Percentiles rank a stretch among this genome's conserved stretches.
Evolutionary conservation across 2,113 vertebrate genomes (phyloP).

Genomic region (Pygoscelis antarcticus): DNA sequence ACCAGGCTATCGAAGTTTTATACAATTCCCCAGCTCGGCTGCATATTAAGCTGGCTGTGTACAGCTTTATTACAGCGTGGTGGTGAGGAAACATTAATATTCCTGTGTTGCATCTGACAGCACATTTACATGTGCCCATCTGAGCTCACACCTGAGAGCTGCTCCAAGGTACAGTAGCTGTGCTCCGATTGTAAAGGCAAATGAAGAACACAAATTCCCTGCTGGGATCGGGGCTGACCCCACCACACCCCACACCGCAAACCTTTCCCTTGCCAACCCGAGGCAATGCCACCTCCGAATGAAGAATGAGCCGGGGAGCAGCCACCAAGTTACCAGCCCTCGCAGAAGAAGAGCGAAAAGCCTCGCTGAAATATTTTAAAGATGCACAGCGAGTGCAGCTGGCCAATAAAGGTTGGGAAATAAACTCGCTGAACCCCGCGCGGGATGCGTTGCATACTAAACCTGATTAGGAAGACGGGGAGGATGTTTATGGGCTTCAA

Average conservation of each 20-base stretch:
- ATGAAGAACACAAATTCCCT: slow-evolving; percentile 85
- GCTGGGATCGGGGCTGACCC: slow-evolving; percentile 80
- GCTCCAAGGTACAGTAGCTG: slow-evolving; percentile 77
- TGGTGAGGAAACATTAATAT: slow-evolving; percentile 80
- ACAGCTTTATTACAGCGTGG: slow-evolving; percentile 80
- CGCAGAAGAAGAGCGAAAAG: slow-evolving; percentile 26
- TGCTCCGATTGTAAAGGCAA: slow-evolving; percentile 83
- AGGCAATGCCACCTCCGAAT: slow-evolving; percentile 80
- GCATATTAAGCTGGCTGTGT: slow-evolving; percentile 78
- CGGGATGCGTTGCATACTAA: slow-evolving; percentile 64
- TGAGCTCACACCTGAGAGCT: slow-evolving; percentile 83
- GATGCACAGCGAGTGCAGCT: slow-evolving; percentile 70
- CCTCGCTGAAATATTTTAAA: slow-evolving; percentile 69
- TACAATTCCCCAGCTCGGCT: slow-evolving; percentile 78
- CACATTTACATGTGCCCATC: slow-evolving; percentile 85
- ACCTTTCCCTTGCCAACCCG: slow-evolving; percentile 82
- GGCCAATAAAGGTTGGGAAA: slow-evolving; percentile 71
- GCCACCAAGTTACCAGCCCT: slow-evolving; percentile 80
- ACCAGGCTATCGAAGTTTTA: slow-evolving; percentile 74
- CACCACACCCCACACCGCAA: slow-evolving; percentile 77
- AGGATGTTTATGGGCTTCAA: slow-evolving; percentile 65
- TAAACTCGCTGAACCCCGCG: slow-evolving; percentile 74
- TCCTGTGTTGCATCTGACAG: slow-evolving; percentile 79
- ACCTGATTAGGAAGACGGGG: slow-evolving; percentile 51
- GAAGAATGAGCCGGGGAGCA: slow-evolving; percentile 82